These are phyloP conservation scores for Drosophila aldrichi DNA, from an alignment of 2,888 invertebrate genomes.

Conservation along the genomic window DNA sequence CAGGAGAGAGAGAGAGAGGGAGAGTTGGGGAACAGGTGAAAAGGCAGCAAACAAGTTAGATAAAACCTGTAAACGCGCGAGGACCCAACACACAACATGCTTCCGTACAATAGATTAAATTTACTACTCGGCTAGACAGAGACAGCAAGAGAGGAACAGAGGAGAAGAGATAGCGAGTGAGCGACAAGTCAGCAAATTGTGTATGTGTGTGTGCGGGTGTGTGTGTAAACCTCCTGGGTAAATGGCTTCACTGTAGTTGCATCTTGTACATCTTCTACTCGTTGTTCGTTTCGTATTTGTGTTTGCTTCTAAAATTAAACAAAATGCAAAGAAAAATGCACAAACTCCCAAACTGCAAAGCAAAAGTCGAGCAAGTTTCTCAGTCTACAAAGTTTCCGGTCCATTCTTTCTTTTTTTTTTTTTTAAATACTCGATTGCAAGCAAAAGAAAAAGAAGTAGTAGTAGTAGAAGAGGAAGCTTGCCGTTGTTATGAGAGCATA, in stretches of 20 bases:
- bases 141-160: not conserved
- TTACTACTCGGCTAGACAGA: conserved; percentile 31
- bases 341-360: conserved; percentile 33
- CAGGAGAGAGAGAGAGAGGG: conserved; percentile 5
- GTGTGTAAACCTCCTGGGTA: conserved; percentile 29
- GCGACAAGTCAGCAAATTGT: conserved; percentile 26
- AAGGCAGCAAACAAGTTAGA: conserved; percentile 41
- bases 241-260: conserved; percentile 42
- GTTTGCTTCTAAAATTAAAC: conserved; percentile 71
- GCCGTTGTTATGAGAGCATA: not conserved
- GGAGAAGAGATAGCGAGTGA: no score
- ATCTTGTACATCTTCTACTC: conserved; percentile 22
- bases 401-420: no score
- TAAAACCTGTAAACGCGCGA: conserved; percentile 35
- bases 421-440: conserved; percentile 24
- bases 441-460: conserved; percentile 1
- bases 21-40: conserved; percentile 24
- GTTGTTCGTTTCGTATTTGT: conserved; percentile 53
- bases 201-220: conserved; percentile 25
- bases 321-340: conserved; percentile 48
- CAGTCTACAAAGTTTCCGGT: conserved; percentile 59
- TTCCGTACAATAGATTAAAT: conserved; percentile 64
- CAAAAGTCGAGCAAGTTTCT: conserved; percentile 51
- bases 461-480: not conserved
- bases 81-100: conserved; percentile 30